A percentile compares a stretch with the other conserved stretches of the same genome.
These are phyloP conservation scores for Melanotaenia pygmaea DNA, from an alignment of 2,797 vertebrate genomes.

Conservation along the genomic window DNA sequence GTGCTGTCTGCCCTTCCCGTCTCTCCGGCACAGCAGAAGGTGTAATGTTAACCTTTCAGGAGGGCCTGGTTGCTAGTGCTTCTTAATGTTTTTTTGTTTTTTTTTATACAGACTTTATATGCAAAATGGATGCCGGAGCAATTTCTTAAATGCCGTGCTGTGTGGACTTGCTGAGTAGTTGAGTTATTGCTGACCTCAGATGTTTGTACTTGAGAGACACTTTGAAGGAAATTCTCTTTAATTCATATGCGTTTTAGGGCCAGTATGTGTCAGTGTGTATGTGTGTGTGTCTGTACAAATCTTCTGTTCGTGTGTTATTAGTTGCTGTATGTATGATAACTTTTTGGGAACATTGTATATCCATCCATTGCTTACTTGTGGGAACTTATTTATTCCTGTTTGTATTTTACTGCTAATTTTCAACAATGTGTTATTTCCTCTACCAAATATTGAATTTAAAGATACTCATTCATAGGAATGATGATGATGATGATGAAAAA, in stretches of 20 bases:
- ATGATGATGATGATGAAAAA: constrained; percentile 33
- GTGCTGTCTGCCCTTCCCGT: constrained; percentile 33
- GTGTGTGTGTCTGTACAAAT: constrained; percentile 52
- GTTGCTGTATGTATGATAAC: constrained; percentile 56
- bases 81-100: constrained; percentile 57
- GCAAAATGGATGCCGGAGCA: constrained; percentile 67
- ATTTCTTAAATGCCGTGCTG: constrained; percentile 47
- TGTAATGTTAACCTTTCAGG: constrained; percentile 43
- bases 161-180: constrained; percentile 49
- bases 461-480: constrained; percentile 38
- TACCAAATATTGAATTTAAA: constrained; percentile 74
- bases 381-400: constrained; percentile 63
- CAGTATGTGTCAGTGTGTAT: constrained; percentile 58
- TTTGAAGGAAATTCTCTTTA: constrained; percentile 55
- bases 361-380: constrained; percentile 71
- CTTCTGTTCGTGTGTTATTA: constrained; percentile 55
- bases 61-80: constrained; percentile 50
- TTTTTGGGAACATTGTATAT: constrained; percentile 65
- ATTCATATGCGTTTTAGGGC: constrained; percentile 53
- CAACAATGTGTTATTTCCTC: constrained; percentile 67
- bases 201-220: constrained; percentile 59
- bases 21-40: constrained; percentile 56
- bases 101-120: constrained; percentile 76
- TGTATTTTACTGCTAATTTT: constrained; percentile 66
- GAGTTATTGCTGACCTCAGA: constrained; percentile 56